These are phyloP conservation scores for Engraulis encrasicolus DNA, from an alignment of 2,113 vertebrate species.

Conservation along the genomic window DNA sequence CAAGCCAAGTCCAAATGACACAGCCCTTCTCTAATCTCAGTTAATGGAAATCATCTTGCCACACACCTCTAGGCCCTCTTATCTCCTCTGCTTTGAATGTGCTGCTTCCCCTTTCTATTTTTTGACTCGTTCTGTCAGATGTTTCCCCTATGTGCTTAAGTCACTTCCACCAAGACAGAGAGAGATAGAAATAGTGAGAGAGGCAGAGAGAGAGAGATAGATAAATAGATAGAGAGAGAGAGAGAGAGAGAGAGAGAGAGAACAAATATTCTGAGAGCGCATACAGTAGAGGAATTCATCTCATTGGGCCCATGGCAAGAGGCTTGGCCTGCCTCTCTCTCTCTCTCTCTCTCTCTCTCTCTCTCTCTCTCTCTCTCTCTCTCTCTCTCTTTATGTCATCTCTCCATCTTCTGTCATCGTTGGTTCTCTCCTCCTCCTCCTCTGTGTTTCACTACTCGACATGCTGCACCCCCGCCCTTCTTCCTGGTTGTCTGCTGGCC, in stretches of 20 bases:
- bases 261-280: no score
- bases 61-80: background rate
- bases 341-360: background rate
- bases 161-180: background rate
- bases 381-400: background rate
- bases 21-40: background rate
- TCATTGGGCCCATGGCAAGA: background rate
- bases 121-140: background rate
- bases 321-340: background rate
- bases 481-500: background rate
- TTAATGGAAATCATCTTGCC: background rate
- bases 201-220: no score
- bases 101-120: conserved; percentile 8
- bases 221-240: no score
- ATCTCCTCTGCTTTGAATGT: background rate
- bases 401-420: no score
- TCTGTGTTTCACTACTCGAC: background rate
- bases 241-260: no score
- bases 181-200: no score
- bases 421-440: background rate
- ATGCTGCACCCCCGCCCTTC: background rate
- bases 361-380: background rate
- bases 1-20: background rate
- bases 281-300: background rate
- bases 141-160: background rate